Base-by-base conservation (phyloP, 2,113 vertebrate species). In the Scomber japonicus region DNA sequence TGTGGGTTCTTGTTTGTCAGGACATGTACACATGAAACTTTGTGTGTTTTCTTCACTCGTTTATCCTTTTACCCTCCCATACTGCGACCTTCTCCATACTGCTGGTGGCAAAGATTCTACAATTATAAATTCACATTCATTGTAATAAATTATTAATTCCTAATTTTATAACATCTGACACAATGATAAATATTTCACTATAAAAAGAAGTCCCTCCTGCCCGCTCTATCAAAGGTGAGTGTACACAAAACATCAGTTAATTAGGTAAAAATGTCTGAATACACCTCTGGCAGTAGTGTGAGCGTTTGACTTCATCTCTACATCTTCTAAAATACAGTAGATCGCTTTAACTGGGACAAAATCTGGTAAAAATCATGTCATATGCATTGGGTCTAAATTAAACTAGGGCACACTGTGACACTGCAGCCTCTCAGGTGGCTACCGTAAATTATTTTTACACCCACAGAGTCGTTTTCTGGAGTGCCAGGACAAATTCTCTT, bases 341-440 rank as follows among this genome's bases (percentile, higher is more conserved):
- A 56, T 63, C 60, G 62, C 80, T 81, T 85, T 70, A 94, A 92
- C 69, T 93, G 88, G 92, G 92, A 90, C 91, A 91, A 66, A 90
- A 92, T 88, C 80, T 72, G 67, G 51, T 63, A 66, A 87, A 80
- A 88, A 90, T 54, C 75, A 71, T 90, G 92, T 89, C 91, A 87
- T 80, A 89, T 89, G 91, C 80, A 64, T 73, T 48, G 76, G 69
- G 71, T 88, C 86, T 89, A 84, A 88, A 83, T 86, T 84, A 93
- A 96, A 95, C 90, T 96, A 93, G 95, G 95, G 84, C 95, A 83
- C 80, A 86, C 88, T 93, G 92, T 94, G 94, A 95, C 94, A 94
- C 89, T 77, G 93, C 91, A 94, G 91, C 76, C 86, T 94, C 93
- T 95, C 95, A 95, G 92, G 93, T 94, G 95, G 91, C 83, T 93